Percentiles rank a stretch among this genome's conserved stretches.
phyloP scores from a whole-genome alignment of 2,797 vertebrate genomes.

The Diglossa cyanea region DNA sequence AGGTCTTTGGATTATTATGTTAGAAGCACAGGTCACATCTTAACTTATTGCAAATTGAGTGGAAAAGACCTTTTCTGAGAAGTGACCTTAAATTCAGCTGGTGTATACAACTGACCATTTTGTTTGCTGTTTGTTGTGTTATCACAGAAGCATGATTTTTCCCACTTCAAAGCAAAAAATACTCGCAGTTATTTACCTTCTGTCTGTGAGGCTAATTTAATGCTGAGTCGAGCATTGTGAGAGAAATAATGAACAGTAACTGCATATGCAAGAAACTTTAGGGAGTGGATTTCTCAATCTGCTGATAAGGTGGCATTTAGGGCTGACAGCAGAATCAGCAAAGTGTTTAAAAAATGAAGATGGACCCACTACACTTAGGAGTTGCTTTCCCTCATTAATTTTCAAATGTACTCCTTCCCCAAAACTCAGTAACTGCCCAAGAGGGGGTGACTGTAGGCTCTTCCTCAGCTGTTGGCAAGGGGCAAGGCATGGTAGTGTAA shows the following conservation, averaged over 20 bases:
- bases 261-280: not conserved
- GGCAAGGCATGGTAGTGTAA: not conserved
- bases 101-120: not conserved
- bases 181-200: not conserved
- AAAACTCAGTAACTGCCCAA: not conserved
- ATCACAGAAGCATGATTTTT: not conserved
- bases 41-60: not conserved
- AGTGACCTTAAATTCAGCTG: not conserved
- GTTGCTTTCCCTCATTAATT: not conserved
- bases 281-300: not conserved
- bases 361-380: not conserved
- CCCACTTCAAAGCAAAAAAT: not conserved
- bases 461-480: not conserved
- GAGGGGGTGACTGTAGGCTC: not conserved
- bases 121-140: not conserved
- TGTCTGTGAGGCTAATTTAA: not conserved
- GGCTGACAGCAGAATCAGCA: not conserved
- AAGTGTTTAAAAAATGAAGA: not conserved
- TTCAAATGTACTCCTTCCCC: not conserved
- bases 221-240: not conserved
- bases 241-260: not conserved
- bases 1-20: not conserved
- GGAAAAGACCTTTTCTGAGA: constrained; percentile 3
- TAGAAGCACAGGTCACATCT: not conserved
- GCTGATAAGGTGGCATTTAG: not conserved